A percentile compares a stretch with the other conserved stretches of the same genome.
phyloP scores from a whole-genome alignment of 2,113 vertebrate genomes.

The Canis aureus region DNA sequence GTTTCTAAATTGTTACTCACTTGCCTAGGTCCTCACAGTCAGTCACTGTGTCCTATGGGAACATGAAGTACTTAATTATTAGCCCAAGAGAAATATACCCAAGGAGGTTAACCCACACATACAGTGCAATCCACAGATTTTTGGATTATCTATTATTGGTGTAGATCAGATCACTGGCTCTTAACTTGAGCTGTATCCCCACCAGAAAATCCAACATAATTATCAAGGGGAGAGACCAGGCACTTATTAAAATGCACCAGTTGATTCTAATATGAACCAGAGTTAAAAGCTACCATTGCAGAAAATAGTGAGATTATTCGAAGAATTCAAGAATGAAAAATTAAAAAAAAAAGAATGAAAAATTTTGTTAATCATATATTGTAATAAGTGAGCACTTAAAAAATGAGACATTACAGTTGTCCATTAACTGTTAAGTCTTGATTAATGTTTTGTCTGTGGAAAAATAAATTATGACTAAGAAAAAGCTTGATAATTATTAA shows the following conservation, averaged over 20 bases:
- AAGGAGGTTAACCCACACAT: neutral
- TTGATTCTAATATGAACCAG: neutral
- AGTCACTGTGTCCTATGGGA: neutral
- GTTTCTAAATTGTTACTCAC: neutral
- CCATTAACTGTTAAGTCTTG: conserved; percentile 28
- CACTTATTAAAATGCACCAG: neutral
- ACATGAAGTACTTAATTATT: neutral
- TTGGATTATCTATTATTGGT: neutral
- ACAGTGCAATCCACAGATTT: neutral
- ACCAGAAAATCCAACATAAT: neutral
- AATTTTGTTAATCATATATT: neutral
- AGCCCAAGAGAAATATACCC: neutral
- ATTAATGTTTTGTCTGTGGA: conserved; percentile 39
- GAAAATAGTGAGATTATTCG: neutral
- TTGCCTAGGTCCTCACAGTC: neutral
- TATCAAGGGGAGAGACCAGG: neutral
- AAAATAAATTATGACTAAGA: conserved; percentile 55
- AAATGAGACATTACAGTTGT: conserved; percentile 17
- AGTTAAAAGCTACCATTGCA: neutral
- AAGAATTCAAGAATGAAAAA: neutral
- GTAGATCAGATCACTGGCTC: neutral
- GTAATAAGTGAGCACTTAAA: neutral
- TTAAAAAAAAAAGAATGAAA: neutral
- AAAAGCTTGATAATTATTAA: conserved; percentile 50
- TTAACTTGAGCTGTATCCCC: neutral